phyloP scores from a whole-genome alignment of 2,888 invertebrate genomes.

The Chymomyza fuscimana region DNA sequence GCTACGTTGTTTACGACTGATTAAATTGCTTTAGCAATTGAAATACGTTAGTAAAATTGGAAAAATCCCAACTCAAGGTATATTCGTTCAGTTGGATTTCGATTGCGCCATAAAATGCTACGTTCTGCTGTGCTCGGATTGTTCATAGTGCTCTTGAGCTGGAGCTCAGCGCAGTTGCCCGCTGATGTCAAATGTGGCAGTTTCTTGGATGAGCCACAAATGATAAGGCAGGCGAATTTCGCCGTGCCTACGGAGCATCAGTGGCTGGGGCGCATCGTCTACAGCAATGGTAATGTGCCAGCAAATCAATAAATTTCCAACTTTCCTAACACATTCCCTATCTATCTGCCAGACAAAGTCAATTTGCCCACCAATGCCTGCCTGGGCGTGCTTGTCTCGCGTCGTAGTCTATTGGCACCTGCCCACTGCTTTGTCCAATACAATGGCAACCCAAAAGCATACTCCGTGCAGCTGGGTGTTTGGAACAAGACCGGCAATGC shows the following conservation, averaged over 20 bases:
- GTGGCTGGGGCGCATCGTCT: constrained; percentile 54
- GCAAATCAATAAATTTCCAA: background rate
- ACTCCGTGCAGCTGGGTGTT: constrained; percentile 57
- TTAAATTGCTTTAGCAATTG: background rate
- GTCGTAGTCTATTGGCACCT: constrained; percentile 51
- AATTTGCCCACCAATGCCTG: constrained; percentile 27
- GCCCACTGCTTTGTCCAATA: constrained; percentile 58
- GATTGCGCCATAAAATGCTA: constrained; percentile 46
- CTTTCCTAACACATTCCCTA: too few relatives aligned
- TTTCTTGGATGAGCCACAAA: constrained; percentile 27
- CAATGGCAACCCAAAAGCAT: constrained; percentile 44
- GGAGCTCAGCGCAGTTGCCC: constrained; percentile 15
- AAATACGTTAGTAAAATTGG: background rate
- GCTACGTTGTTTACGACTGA: background rate
- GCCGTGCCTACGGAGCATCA: constrained; percentile 58
- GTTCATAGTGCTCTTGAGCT: constrained; percentile 5
- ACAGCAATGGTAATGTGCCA: constrained; percentile 36
- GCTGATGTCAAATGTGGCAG: constrained; percentile 36
- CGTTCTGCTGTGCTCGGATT: constrained; percentile 12
- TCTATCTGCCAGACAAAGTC: background rate
- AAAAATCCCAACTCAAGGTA: background rate
- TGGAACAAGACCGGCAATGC: constrained; percentile 48
- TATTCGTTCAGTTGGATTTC: constrained; percentile 43
- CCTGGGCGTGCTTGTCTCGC: constrained; percentile 54
- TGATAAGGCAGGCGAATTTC: constrained; percentile 26